Percentiles rank a stretch among this genome's conserved stretches.
These are phyloP conservation scores for Holcopasites calliopsidis DNA, from an alignment of 1,140 invertebrate species.

Conservation along the genomic window DNA sequence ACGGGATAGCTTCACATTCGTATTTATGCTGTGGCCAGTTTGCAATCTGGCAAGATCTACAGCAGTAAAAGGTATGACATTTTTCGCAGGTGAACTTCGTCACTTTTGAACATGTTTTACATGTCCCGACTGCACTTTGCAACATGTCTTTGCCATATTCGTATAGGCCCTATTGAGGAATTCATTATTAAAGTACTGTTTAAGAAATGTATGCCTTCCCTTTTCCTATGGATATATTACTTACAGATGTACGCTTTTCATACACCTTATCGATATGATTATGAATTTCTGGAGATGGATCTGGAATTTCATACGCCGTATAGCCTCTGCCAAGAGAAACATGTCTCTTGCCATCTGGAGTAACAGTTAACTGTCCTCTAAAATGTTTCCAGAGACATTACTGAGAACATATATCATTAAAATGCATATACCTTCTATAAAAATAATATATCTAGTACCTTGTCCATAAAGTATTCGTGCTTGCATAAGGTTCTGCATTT, in stretches of 20 bases:
- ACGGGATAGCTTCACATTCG: slow-evolving; percentile 68
- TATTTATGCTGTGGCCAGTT: slow-evolving; percentile 71
- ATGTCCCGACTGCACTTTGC: slow-evolving; percentile 51
- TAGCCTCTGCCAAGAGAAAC: slow-evolving; percentile 72
- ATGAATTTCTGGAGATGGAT: slow-evolving; percentile 51
- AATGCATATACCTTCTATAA: slow-evolving; percentile 17
- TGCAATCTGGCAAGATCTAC: slow-evolving; percentile 60
- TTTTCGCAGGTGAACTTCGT: slow-evolving; percentile 62
- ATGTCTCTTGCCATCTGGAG: slow-evolving; percentile 66
- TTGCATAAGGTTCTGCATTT: slow-evolving; percentile 50
- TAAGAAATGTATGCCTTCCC: slow-evolving; percentile 12
- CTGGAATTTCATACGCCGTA: slow-evolving; percentile 67
- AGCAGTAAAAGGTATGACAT: slow-evolving; percentile 71
- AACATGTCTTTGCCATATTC: slow-evolving; percentile 58
- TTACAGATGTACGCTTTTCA: slow-evolving; percentile 65
- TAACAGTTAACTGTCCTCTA: slow-evolving; percentile 63
- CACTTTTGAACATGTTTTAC: slow-evolving; percentile 58
- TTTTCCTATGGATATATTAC: neutral
- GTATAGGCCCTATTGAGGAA: slow-evolving; percentile 62
- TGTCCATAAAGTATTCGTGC: slow-evolving; percentile 70
- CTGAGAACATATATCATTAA: neutral
- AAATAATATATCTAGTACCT: slow-evolving; percentile 50
- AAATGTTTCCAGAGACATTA: slow-evolving; percentile 28
- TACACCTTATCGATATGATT: slow-evolving; percentile 52
- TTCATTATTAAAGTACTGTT: slow-evolving; percentile 1